Base-by-base conservation (phyloP, 1,140 invertebrate genomes). In the Drosophila pectinifera region DNA sequence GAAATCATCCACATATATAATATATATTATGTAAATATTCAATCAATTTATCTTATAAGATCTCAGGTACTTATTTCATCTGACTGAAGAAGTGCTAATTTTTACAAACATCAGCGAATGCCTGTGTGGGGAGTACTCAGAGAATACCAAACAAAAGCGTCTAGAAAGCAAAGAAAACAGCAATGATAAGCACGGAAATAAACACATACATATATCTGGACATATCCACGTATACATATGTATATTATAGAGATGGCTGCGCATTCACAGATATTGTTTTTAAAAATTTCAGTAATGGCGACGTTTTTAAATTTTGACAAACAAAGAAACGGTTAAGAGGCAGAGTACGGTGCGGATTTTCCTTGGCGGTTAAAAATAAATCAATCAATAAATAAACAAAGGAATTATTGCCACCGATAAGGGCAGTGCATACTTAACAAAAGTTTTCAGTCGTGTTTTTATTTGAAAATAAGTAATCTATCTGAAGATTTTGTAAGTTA, bases 351-450 rank as follows among this genome's bases (percentile, higher is more conserved):
- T 22, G 56, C 38, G 38, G n/a, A 43, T 59, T 75, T 74, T 57
- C 70, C 72, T 73, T 28, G 67, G 57, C 31, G n/a, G 46, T 55
- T 68, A 62, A 56, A 77, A 78, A 74, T 62, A 65, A 70, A 73
- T 73, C 43, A 83, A 81, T 78, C 76, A 63, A 63, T 43, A 51
- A 63, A 63, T 43, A 51, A 81, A 82, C 78, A 85, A 86, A 81
- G 82, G 74, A 59, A 61, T 26, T 39, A 36, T n/a, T 26, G n/a
- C 28, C 46, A 53, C n/a, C 24, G 73, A 75, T 75, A 75, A 75
- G 49, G 36, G 64, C 45, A 14, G 38, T 36, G 31, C 8, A 14
- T 6, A 11, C 43, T 34, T 31, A 42, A 39, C 58, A 39, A 67
- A 64, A 51, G 43, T 36, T 41, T 49, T 64, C 58, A 31, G 16